Conservation (phyloP, 1,140 invertebrate genomes). For the Mercenaria mercenaria region DNA sequence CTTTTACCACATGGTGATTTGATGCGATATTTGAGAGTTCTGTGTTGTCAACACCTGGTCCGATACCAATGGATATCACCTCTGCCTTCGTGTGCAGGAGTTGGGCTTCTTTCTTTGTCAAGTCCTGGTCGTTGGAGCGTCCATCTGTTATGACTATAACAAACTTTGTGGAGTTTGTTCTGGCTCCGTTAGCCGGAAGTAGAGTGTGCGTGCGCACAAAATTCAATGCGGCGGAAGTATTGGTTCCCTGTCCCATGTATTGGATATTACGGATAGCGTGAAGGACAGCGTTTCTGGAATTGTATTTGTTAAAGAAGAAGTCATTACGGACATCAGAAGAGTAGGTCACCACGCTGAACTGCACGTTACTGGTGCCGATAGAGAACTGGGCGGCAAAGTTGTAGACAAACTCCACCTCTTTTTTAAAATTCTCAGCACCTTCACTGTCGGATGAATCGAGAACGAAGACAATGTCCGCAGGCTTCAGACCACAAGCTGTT, state of each 20-base stretch:
- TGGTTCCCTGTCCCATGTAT: slow-evolving; percentile 56
- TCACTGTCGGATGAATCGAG: slow-evolving; percentile 71
- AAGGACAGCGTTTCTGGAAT: slow-evolving; percentile 23
- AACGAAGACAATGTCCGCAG: slow-evolving; percentile 77
- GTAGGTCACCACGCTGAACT: slow-evolving; percentile 66
- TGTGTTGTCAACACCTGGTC: slow-evolving; percentile 54
- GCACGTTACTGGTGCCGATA: slow-evolving; percentile 66
- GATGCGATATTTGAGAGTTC: slow-evolving; percentile 67
- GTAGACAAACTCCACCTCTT: slow-evolving; percentile 66
- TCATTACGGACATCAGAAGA: slow-evolving; percentile 27
- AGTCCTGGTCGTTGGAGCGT: slow-evolving; percentile 30
- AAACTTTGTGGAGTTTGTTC: slow-evolving; percentile 52
- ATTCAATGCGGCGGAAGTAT: slow-evolving; percentile 21
- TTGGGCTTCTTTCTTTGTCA: slow-evolving; percentile 47
- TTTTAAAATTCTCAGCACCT: slow-evolving; percentile 63
- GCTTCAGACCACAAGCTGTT: slow-evolving; percentile 55
- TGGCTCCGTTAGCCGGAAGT: slow-evolving; percentile 35
- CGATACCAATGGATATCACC: slow-evolving; percentile 68
- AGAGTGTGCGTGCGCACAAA: slow-evolving; percentile 46
- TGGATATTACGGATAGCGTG: slow-evolving; percentile 57
- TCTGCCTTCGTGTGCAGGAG: slow-evolving; percentile 32
- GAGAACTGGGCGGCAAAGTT: slow-evolving; percentile 57
- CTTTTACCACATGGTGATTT: slow-evolving; percentile 50
- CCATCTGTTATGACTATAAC: slow-evolving; percentile 71
- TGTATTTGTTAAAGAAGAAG: slow-evolving; percentile 64